A percentile compares a stretch with the other conserved stretches of the same genome.
Evolutionary conservation across 2,113 vertebrate species (phyloP).

Genomic region (Hyla sarda): DNA sequence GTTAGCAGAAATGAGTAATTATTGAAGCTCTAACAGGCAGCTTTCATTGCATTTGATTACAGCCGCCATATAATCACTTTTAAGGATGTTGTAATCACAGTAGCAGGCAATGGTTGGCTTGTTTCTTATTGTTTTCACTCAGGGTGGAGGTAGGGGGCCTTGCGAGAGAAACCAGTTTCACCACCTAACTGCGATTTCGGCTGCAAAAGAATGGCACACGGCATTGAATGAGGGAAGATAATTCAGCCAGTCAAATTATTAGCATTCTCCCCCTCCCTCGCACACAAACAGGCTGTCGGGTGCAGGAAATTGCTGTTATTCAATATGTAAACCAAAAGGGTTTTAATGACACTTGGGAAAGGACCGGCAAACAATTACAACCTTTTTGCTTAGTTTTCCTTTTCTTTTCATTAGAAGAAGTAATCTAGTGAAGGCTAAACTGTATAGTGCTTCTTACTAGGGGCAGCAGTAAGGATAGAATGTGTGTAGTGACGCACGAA

Average conservation of each 20-base stretch:
- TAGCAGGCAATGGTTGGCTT: slow-evolving; percentile 85
- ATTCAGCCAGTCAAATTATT: slow-evolving; percentile 85
- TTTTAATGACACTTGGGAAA: slow-evolving; percentile 84
- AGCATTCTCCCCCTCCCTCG: slow-evolving; percentile 82
- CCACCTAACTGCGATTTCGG: slow-evolving; percentile 79
- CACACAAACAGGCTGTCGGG: slow-evolving; percentile 77
- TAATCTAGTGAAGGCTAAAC: slow-evolving; percentile 84
- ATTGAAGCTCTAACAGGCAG: slow-evolving; percentile 88
- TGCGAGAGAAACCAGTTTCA: slow-evolving; percentile 75
- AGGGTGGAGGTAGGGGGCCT: slow-evolving; percentile 81
- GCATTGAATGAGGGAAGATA: slow-evolving; percentile 81
- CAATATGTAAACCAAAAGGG: slow-evolving; percentile 83
- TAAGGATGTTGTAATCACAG: slow-evolving; percentile 87
- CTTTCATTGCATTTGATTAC: slow-evolving; percentile 89
- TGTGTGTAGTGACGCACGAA: no score
- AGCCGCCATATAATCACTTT: slow-evolving; percentile 88
- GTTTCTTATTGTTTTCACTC: slow-evolving; percentile 84
- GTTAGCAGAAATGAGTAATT: slow-evolving; percentile 90
- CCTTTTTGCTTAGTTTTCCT: slow-evolving; percentile 36
- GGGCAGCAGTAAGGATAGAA: no score
- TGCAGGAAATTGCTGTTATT: slow-evolving; percentile 87
- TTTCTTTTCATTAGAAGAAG: slow-evolving; percentile 77
- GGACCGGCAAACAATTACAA: slow-evolving; percentile 85
- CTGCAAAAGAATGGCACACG: slow-evolving; percentile 81
- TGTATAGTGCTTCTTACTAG: slow-evolving; percentile 77